These are phyloP conservation scores for Alauda arvensis DNA, from an alignment of 2,797 vertebrate species.

Conservation along the genomic window DNA sequence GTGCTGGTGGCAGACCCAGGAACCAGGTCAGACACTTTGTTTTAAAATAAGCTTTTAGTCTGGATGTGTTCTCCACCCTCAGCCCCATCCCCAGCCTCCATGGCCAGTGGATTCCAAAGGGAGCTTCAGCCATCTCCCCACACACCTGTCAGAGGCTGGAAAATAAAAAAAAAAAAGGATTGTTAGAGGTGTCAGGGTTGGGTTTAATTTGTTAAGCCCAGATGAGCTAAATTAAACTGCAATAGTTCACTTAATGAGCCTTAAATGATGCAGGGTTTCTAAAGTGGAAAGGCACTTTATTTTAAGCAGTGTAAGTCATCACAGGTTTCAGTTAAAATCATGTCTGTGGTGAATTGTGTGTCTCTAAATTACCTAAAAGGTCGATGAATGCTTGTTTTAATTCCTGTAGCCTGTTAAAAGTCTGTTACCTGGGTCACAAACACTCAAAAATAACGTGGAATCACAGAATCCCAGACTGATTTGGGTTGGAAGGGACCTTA, in stretches of 20 bases:
- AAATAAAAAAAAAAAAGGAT: no score
- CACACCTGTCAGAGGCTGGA: neutral
- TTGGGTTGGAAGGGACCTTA: neutral
- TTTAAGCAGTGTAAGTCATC: neutral
- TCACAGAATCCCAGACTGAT: neutral
- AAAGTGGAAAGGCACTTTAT: neutral
- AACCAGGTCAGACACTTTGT: constrained; percentile 78
- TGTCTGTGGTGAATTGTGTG: neutral
- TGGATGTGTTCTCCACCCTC: neutral
- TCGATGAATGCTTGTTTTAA: neutral
- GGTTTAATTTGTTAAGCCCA: neutral
- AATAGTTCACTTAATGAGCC: neutral
- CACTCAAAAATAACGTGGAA: neutral
- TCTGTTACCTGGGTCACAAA: neutral
- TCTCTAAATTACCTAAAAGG: neutral
- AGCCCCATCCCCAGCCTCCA: neutral
- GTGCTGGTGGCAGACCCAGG: constrained; percentile 90
- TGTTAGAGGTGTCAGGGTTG: neutral
- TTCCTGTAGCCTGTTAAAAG: neutral
- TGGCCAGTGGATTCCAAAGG: neutral
- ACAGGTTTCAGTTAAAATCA: neutral
- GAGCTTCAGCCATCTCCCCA: neutral
- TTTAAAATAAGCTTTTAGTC: neutral
- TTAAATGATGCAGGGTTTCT: neutral
- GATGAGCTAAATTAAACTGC: neutral